These are phyloP conservation scores for Pseudorectes ferrugineus DNA, from an alignment of 2,113 vertebrate species.

Conservation along the genomic window DNA sequence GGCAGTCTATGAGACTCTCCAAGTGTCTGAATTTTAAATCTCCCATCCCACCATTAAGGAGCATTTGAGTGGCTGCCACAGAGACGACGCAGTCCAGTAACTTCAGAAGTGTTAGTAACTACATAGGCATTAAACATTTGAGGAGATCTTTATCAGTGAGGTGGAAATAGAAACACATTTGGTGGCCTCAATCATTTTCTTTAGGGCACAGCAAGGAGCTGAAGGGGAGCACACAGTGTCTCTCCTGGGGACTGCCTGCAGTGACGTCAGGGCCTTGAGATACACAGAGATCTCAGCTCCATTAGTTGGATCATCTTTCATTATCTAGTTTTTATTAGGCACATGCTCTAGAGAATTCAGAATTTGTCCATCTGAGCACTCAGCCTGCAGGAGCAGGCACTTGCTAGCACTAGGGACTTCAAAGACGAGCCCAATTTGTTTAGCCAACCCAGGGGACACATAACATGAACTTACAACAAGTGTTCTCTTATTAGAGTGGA, in stretches of 20 bases:
- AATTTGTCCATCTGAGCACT: neutral
- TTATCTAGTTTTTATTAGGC: slow-evolving; percentile 18
- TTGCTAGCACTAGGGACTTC: neutral
- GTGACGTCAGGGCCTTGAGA: slow-evolving; percentile 43
- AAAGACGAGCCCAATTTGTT: neutral
- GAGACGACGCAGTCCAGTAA: slow-evolving; percentile 17
- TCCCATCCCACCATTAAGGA: neutral
- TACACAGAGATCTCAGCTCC: slow-evolving; percentile 13
- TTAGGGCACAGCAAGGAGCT: slow-evolving; percentile 34
- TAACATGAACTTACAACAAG: neutral
- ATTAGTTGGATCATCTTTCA: slow-evolving; percentile 52
- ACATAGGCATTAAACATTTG: slow-evolving; percentile 56
- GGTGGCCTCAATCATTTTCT: slow-evolving; percentile 68
- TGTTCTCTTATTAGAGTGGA: neutral
- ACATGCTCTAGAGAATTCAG: neutral
- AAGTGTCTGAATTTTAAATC: slow-evolving; percentile 7
- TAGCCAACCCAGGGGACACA: neutral
- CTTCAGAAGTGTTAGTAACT: slow-evolving; percentile 64
- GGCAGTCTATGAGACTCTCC: neutral
- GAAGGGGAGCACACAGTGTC: slow-evolving; percentile 38
- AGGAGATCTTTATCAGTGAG: slow-evolving; percentile 51
- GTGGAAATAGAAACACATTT: slow-evolving; percentile 74
- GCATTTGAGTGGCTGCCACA: neutral
- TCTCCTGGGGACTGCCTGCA: slow-evolving; percentile 7
- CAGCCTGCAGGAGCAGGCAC: neutral